These are phyloP conservation scores for Agrotis clavis DNA, from an alignment of 2,888 invertebrate genomes.

Conservation along the genomic window DNA sequence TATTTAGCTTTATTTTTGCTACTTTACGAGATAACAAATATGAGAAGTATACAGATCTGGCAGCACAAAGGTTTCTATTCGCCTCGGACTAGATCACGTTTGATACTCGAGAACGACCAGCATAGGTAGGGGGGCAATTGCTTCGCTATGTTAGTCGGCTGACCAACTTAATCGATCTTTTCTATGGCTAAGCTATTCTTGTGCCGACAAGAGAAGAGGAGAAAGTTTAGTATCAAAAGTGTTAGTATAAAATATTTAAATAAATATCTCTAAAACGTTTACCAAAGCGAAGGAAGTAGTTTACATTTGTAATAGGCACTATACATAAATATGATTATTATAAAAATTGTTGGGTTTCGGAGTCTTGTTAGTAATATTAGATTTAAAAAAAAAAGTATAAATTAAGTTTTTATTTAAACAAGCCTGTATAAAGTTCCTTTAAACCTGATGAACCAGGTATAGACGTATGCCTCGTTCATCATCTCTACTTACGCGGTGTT, in stretches of 20 bases:
- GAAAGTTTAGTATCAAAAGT: constrained; percentile 19
- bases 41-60: not conserved
- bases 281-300: not conserved
- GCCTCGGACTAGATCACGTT: not conserved
- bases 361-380: not conserved
- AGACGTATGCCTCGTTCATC: not conserved
- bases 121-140: not conserved
- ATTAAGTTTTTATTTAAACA: too few species aligned
- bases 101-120: not conserved
- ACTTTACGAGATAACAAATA: not conserved
- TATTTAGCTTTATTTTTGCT: too few species aligned
- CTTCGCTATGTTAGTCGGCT: too few species aligned
- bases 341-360: not conserved
- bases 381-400: too few species aligned
- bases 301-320: not conserved
- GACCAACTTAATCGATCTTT: constrained; percentile 37
- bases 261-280: not conserved
- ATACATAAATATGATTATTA: not conserved
- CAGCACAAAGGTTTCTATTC: not conserved
- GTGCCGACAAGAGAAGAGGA: constrained; percentile 40
- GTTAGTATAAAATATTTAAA: not conserved
- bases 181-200: constrained; percentile 11
- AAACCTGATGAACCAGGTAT: not conserved
- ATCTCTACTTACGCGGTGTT: not conserved
- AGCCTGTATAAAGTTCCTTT: too few species aligned